Percentiles rank a stretch among this genome's conserved stretches.
Evolutionary conservation across 2,113 vertebrate species (phyloP).

Genomic region (Xerus inauris): DNA sequence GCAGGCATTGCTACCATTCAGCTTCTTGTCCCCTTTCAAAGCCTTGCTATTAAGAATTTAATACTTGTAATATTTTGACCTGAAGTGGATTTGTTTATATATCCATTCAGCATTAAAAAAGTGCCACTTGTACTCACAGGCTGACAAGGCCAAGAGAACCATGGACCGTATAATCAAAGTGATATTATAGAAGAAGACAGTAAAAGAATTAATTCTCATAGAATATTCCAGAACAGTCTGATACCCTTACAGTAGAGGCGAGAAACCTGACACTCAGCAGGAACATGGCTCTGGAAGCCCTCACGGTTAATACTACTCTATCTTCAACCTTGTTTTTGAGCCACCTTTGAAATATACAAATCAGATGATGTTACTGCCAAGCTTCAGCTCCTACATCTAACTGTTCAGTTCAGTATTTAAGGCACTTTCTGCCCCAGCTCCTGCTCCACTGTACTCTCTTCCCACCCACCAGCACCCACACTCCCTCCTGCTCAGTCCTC

Average conservation of each 20-base stretch:
- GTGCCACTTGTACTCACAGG: neutral
- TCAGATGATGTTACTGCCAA: neutral
- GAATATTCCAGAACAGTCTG: neutral
- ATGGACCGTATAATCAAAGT: neutral
- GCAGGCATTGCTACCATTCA: neutral
- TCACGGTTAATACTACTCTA: neutral
- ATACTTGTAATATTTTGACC: neutral
- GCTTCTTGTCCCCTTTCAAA: neutral
- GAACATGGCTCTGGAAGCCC: neutral
- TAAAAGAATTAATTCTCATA: neutral
- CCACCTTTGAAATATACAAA: neutral
- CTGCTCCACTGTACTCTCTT: neutral
- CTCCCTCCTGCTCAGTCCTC: neutral
- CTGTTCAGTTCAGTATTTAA: neutral
- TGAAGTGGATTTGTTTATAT: conserved; percentile 27
- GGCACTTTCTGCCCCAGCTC: neutral
- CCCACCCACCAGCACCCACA: no score
- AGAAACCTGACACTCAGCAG: neutral
- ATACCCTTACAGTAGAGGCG: neutral
- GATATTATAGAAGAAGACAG: neutral
- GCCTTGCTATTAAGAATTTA: neutral
- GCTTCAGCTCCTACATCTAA: neutral
- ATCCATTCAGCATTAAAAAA: neutral
- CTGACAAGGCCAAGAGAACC: neutral
- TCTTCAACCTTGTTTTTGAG: neutral